Evolutionary conservation across 2,797 vertebrate genomes (phyloP), one percentile per base, ranked within the genome.

Genomic region (Spea hammondii): DNA sequence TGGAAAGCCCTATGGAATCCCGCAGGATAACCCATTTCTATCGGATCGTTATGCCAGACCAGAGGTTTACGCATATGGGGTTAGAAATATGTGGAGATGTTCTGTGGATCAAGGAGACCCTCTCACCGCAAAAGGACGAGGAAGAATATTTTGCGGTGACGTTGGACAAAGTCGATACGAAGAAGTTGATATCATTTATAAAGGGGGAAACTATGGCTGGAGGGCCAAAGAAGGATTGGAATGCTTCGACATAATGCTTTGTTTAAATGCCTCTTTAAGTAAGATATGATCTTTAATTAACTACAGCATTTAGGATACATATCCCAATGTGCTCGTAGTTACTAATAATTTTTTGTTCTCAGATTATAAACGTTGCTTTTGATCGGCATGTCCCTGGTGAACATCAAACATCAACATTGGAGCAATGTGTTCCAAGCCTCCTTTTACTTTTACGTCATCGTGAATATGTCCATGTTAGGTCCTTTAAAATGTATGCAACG

Each of bases 41-140:
- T 72, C 79, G 0, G 91, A 95, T 4, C 84, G 81, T 0, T 85
- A 85, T 0, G 91, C 93, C 3, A 50, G 82, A 0, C 93, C 91
- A 0, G 93, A 95, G 59, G 83, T 96, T 77, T 96, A 91, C 0
- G 95, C 94, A 0, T 96, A 95, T 0, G 91, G 95, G 0, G 85
- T 95, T 76, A 86, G 95, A 46, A 97, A 97, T 83, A 94, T 93
- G 94, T 96, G 95, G 94, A 84, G 91, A 6, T 96, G 94, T 84
- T 91, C 95, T 0, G 91, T 95, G 80, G 94, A 96, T 84, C 90
- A 92, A 0, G 94, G 95, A 1, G 90, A 95, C 86, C 91, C 87
- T 0, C 10, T 87, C 69, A 95, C 83, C 0, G 83, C 13, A 45
- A 86, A 87, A 5, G 93, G 94, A 83, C 87, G 87, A 45, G 94